Percentiles rank a stretch among this genome's conserved stretches.
These are phyloP conservation scores for Drosophila pegasa DNA, from an alignment of 2,888 invertebrate genomes.

Conservation along the genomic window DNA sequence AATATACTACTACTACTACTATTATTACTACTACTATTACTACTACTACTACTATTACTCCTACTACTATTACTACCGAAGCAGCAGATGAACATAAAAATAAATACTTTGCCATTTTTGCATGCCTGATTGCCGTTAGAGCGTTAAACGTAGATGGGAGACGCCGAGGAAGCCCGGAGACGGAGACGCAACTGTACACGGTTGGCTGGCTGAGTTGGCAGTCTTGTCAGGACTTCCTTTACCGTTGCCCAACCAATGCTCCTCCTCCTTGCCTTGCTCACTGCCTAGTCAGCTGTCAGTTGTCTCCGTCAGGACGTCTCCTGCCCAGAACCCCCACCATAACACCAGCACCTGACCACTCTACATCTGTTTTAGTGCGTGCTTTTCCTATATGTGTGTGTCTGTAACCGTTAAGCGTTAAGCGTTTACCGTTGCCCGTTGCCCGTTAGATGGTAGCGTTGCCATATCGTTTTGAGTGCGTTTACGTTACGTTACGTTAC, in stretches of 20 bases:
- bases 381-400: constrained; percentile 48
- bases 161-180: constrained; percentile 30
- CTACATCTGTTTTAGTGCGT: constrained; percentile 51
- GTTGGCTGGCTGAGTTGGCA: constrained; percentile 8
- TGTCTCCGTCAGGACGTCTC: constrained; percentile 44
- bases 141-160: constrained; percentile 38
- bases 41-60: constrained; percentile 6
- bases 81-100: constrained; percentile 16
- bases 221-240: background rate
- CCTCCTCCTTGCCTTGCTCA: background rate
- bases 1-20: constrained; percentile 1
- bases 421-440: constrained; percentile 34
- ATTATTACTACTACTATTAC: background rate
- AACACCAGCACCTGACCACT: constrained; percentile 34
- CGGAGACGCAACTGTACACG: constrained; percentile 16
- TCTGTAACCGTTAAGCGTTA: constrained; percentile 33
- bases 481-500: constrained; percentile 57
- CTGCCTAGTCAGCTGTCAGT: constrained; percentile 38
- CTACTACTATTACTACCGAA: background rate
- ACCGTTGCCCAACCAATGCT: background rate
- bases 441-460: constrained; percentile 47
- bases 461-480: constrained; percentile 54
- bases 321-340: constrained; percentile 11
- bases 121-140: constrained; percentile 53
- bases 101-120: constrained; percentile 35